These are phyloP conservation scores for Pseudomugil tenellus DNA, from an alignment of 2,797 vertebrate species.

Conservation along the genomic window DNA sequence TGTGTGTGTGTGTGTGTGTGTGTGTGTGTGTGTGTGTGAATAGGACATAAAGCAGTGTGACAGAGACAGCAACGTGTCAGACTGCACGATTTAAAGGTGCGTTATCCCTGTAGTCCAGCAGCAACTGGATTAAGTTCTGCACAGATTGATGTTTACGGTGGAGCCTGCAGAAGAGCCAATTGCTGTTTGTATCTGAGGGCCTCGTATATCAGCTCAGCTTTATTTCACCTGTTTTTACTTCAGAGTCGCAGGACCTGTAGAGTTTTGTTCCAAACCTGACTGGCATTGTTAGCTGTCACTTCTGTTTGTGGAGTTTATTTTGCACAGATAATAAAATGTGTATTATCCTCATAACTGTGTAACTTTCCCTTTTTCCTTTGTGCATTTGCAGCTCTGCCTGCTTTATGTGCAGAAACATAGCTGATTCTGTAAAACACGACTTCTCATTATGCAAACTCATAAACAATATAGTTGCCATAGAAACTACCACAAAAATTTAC, in stretches of 20 bases:
- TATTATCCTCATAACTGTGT: neutral
- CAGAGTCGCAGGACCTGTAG: neutral
- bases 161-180: constrained; percentile 4
- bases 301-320: neutral
- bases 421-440: neutral
- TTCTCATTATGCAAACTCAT: constrained; percentile 6
- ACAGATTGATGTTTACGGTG: constrained; percentile 16
- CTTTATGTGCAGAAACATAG: neutral
- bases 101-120: constrained; percentile 2
- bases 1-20: too few relatives aligned
- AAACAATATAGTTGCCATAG: too few relatives aligned
- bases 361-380: neutral
- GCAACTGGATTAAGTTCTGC: constrained; percentile 24
- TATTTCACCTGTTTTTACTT: constrained; percentile 2
- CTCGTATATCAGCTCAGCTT: constrained; percentile 5
- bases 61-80: constrained; percentile 4
- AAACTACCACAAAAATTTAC: neutral
- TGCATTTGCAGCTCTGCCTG: neutral
- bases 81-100: constrained; percentile 27
- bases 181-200: neutral
- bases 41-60: constrained; percentile 29
- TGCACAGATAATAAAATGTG: neutral
- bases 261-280: neutral
- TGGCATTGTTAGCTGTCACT: neutral
- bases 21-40: neutral